These are phyloP conservation scores for Apis dorsata DNA, from an alignment of 1,140 invertebrate species.

Conservation along the genomic window DNA sequence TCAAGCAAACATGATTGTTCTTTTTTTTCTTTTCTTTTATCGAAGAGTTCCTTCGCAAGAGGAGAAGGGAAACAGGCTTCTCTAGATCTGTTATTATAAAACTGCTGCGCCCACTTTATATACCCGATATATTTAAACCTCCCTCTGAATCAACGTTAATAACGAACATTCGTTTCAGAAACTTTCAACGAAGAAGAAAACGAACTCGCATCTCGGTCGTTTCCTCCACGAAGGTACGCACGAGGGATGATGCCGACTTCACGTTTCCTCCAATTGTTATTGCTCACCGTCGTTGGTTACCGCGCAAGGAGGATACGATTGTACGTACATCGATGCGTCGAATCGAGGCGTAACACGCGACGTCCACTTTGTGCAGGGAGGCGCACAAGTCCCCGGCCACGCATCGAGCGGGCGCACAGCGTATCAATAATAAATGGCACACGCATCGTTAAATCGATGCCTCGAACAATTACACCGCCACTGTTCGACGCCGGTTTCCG, in stretches of 20 bases:
- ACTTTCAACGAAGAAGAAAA: not conserved
- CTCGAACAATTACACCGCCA: constrained; percentile 9
- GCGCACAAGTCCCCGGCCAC: constrained; percentile 58
- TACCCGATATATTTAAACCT: not conserved
- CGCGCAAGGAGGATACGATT: constrained; percentile 53
- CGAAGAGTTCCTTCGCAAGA: no score
- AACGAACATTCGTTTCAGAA: not conserved
- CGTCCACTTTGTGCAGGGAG: constrained; percentile 48
- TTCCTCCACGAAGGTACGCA: constrained; percentile 28
- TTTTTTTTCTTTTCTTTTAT: no score
- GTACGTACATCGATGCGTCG: constrained; percentile 34
- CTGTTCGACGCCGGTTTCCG: not conserved
- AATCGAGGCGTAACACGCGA: constrained; percentile 67
- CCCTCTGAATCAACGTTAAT: not conserved
- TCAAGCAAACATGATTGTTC: no score
- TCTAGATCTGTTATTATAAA: no score
- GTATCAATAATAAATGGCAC: constrained; percentile 56
- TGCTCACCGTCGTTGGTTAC: constrained; percentile 24
- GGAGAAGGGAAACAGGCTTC: no score
- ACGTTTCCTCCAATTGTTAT: constrained; percentile 56
- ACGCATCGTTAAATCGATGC: constrained; percentile 38
- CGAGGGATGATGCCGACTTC: constrained; percentile 32
- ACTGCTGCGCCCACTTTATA: no score
- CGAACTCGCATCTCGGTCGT: not conserved
- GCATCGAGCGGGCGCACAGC: constrained; percentile 52